Evolutionary conservation across 1,140 invertebrate species (phyloP).

Genomic region (Eumeta japonica): DNA sequence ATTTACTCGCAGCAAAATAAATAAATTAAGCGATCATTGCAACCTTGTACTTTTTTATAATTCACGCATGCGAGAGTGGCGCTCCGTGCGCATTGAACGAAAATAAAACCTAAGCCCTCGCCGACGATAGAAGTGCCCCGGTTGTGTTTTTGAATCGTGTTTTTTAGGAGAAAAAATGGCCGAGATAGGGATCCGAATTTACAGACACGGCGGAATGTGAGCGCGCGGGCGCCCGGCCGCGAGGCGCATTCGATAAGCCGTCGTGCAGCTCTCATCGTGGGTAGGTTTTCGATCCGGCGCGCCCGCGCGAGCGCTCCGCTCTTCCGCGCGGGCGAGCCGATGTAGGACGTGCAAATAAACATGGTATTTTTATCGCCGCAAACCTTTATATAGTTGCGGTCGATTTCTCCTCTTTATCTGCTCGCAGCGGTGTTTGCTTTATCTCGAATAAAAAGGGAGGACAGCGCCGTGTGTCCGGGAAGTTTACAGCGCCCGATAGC

Average conservation of each 20-base stretch:
- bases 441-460: slow-evolving; percentile 47
- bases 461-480: slow-evolving; percentile 19
- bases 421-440: slow-evolving; percentile 51
- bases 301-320: no score
- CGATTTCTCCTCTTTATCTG: slow-evolving; percentile 55
- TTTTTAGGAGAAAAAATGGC: slow-evolving; percentile 36
- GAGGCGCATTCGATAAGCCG: slow-evolving; percentile 16
- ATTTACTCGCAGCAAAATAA: no score
- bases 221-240: slow-evolving; percentile 9
- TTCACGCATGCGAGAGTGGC: no score
- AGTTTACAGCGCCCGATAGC: slow-evolving; percentile 10
- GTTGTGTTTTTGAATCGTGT: slow-evolving; percentile 33
- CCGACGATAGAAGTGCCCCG: slow-evolving; percentile 7
- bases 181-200: slow-evolving; percentile 47
- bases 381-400: slow-evolving; percentile 57
- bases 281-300: slow-evolving; percentile 29
- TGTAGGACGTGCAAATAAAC: slow-evolving; percentile 58
- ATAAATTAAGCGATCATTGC: no score
- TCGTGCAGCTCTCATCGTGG: slow-evolving; percentile 20
- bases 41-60: no score
- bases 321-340: no score
- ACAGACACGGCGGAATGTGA: slow-evolving; percentile 43
- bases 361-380: slow-evolving; percentile 54
- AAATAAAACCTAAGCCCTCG: neutral
- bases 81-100: no score